A percentile compares a stretch with the other conserved stretches of the same genome.
These are phyloP conservation scores for Anolis apletophallus DNA, from an alignment of 2,797 vertebrate genomes.

Conservation along the genomic window DNA sequence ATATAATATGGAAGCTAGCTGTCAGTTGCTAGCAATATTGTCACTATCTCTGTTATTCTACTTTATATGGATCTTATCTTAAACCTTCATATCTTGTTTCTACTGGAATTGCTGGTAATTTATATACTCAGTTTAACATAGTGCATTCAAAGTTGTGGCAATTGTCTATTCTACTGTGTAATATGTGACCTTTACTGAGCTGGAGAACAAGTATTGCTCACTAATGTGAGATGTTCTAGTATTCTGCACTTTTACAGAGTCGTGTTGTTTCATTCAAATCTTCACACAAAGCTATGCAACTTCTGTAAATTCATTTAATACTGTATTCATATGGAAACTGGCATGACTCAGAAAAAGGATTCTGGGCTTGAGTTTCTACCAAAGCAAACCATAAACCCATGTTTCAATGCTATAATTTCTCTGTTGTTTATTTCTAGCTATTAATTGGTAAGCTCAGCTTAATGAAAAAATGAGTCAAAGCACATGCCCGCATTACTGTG, in stretches of 20 bases:
- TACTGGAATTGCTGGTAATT: background rate
- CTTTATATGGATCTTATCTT: background rate
- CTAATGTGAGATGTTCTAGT: background rate
- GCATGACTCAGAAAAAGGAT: background rate
- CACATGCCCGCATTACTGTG: background rate
- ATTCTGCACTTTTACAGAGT: background rate
- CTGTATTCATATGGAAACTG: background rate
- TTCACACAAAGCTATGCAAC: background rate
- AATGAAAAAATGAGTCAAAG: background rate
- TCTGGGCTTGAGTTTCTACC: background rate
- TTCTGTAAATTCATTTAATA: background rate
- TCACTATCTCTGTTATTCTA: background rate
- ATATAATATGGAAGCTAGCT: background rate
- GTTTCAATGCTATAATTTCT: background rate
- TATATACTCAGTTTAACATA: background rate
- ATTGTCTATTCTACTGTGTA: background rate
- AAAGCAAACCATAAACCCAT: background rate
- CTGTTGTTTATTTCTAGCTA: background rate
- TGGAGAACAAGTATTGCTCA: background rate
- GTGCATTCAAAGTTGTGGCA: background rate
- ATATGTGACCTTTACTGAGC: background rate
- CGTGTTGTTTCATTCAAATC: background rate
- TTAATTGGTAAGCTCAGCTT: background rate
- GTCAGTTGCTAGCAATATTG: background rate
- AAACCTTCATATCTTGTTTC: background rate